Evolutionary conservation across 2,113 vertebrate species (phyloP).

Genomic region (Chinchilla lanigera): DNA sequence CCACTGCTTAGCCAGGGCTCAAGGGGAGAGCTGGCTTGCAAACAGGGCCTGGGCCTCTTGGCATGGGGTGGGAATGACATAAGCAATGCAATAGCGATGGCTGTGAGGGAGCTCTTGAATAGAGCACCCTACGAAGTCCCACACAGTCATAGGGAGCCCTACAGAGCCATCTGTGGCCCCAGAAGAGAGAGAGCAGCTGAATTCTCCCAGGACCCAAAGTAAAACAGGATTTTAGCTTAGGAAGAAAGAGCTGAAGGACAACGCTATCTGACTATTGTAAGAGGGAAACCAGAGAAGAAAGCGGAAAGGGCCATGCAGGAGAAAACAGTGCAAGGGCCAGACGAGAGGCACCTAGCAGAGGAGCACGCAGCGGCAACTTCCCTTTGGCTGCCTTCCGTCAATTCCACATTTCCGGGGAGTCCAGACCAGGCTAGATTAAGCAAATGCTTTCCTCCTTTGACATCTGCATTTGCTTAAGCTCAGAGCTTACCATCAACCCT

Average conservation of each 20-base stretch:
- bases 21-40: background rate
- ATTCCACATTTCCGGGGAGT: background rate
- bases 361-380: background rate
- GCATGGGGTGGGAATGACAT: background rate
- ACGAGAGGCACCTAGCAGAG: background rate
- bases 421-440: slow-evolving; percentile 1
- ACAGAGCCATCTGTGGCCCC: background rate
- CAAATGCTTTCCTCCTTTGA: background rate
- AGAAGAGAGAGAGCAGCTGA: background rate
- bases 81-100: background rate
- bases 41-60: background rate
- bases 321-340: background rate
- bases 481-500: background rate
- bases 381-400: background rate
- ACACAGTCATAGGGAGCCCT: background rate
- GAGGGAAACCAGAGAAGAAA: background rate
- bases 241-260: background rate
- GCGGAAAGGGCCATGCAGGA: too few species aligned
- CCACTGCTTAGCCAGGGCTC: background rate
- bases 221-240: background rate
- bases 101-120: background rate
- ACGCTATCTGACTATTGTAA: too few species aligned
- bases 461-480: background rate
- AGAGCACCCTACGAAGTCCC: background rate
- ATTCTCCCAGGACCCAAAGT: background rate